Conservation (phyloP, 2,888 invertebrate genomes). For the Boloria selene region DNA sequence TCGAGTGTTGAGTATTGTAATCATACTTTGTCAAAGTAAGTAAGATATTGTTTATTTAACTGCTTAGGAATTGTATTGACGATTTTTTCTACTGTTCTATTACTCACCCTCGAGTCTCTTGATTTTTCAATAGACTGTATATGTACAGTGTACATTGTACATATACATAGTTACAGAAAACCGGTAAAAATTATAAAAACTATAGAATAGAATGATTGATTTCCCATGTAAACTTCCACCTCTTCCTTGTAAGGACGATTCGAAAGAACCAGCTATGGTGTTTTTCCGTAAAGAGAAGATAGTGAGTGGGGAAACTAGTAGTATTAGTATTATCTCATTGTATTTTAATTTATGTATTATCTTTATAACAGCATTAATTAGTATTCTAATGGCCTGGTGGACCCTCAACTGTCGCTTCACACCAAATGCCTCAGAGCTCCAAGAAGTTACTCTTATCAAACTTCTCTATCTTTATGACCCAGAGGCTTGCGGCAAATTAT, state of each 20-base stretch:
- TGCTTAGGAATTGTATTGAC: background rate
- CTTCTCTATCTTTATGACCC: slow-evolving; percentile 71
- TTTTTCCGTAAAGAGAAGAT: too few relatives aligned
- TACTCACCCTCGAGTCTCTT: background rate
- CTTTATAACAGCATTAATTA: slow-evolving; percentile 51
- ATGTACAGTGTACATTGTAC: too few relatives aligned
- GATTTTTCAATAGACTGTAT: too few relatives aligned
- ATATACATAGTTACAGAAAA: too few relatives aligned
- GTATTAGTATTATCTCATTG: background rate
- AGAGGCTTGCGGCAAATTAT: slow-evolving; percentile 56
- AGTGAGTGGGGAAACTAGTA: too few relatives aligned
- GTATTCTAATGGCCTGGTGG: slow-evolving; percentile 57
- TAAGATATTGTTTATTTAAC: slow-evolving; percentile 35
- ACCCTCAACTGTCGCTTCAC: slow-evolving; percentile 57
- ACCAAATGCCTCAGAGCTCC: slow-evolving; percentile 54
- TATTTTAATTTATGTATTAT: slow-evolving; percentile 4
- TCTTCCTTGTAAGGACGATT: too few relatives aligned
- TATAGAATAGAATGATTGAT: too few relatives aligned
- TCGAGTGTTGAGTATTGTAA: slow-evolving; percentile 57
- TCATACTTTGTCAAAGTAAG: slow-evolving; percentile 69
- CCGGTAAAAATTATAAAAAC: too few relatives aligned
- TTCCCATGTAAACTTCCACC: too few relatives aligned
- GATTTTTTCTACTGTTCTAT: background rate
- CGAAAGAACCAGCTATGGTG: too few relatives aligned
- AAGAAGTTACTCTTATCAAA: slow-evolving; percentile 66